phyloP scores from a whole-genome alignment of 2,113 vertebrate genomes.

The Ctenodactylus gundi region DNA sequence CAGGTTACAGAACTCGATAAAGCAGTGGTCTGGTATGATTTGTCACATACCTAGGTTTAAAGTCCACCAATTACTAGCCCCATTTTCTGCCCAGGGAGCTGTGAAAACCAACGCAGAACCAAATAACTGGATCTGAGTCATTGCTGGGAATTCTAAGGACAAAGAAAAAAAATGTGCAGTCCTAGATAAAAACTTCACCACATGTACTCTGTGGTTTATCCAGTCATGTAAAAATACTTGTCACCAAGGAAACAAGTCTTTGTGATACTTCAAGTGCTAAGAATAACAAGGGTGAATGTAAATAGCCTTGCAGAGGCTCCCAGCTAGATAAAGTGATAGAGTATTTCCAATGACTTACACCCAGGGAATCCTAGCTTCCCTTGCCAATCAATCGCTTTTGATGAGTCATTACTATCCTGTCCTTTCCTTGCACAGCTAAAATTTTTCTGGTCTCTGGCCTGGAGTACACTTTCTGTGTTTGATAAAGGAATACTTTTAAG shows the following conservation, averaged over 20 bases:
- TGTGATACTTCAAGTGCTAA: not conserved
- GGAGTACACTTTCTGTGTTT: not conserved
- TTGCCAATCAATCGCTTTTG: not conserved
- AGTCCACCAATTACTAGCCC: not conserved
- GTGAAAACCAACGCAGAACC: not conserved
- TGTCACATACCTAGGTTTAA: not conserved
- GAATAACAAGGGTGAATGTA: not conserved
- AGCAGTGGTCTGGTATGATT: not conserved
- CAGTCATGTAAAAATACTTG: not conserved
- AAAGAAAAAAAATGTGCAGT: not conserved
- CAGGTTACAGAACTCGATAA: not conserved
- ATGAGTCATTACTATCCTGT: not conserved
- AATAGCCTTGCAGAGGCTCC: not conserved
- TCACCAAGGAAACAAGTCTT: not conserved
- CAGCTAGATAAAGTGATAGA: not conserved
- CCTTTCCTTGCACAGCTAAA: not conserved
- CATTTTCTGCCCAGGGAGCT: not conserved
- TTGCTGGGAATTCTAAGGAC: not conserved
- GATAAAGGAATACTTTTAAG: not conserved
- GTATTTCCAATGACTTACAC: not conserved
- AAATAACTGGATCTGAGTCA: not conserved
- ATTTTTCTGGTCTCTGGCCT: not conserved
- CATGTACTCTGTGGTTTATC: not conserved
- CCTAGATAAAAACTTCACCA: not conserved
- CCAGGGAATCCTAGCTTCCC: not conserved